These are phyloP conservation scores for Callospermophilus lateralis DNA, from an alignment of 2,113 vertebrate species.

Conservation along the genomic window DNA sequence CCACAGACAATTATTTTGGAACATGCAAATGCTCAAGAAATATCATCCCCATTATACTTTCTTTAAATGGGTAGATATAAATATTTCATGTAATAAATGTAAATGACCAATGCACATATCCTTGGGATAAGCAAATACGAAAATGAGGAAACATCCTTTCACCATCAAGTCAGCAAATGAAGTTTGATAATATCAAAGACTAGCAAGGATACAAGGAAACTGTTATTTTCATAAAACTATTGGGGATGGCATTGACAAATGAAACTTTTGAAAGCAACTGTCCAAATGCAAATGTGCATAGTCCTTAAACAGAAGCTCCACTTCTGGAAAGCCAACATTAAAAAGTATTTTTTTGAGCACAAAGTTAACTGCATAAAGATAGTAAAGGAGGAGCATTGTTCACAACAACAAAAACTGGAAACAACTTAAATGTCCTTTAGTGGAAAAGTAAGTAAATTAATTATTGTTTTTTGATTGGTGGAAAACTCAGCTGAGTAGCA, in stretches of 20 bases:
- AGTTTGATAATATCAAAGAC: not conserved
- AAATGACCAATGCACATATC: not conserved
- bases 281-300: not conserved
- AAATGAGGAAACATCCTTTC: not conserved
- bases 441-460: not conserved
- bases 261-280: not conserved
- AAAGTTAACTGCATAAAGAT: not conserved
- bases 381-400: not conserved
- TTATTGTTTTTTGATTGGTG: not conserved
- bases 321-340: not conserved
- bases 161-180: not conserved
- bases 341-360: not conserved
- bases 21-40: not conserved
- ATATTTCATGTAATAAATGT: not conserved
- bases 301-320: not conserved
- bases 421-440: not conserved
- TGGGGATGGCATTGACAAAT: not conserved
- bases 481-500: not conserved
- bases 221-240: not conserved
- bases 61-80: not conserved
- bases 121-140: not conserved
- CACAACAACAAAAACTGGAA: constrained; percentile 56
- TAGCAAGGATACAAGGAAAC: not conserved
- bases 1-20: not conserved
- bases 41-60: not conserved